phyloP scores from a whole-genome alignment of 2,888 invertebrate genomes.

The Hirtodrosophila cameraria region DNA sequence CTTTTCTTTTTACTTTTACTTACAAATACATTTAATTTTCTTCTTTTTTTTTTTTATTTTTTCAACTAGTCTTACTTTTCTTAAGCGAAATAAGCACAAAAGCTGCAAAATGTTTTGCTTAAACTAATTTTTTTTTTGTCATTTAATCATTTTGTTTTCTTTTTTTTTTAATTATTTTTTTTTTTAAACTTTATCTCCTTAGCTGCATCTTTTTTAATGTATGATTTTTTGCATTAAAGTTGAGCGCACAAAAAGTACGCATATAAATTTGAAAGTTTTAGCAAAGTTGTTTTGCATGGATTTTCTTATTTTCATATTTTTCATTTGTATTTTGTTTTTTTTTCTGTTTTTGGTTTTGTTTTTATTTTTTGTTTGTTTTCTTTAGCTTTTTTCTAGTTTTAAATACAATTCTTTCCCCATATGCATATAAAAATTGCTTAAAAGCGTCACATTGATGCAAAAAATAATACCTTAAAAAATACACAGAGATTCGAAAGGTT shows the following conservation, averaged over 20 bases:
- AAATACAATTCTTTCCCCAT: conserved; percentile 65
- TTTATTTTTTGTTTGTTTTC: conserved; percentile 30
- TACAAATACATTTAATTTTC: conserved; percentile 61
- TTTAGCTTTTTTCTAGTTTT: conserved; percentile 56
- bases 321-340: conserved; percentile 35
- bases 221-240: conserved; percentile 71
- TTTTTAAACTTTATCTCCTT: conserved; percentile 43
- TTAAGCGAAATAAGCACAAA: conserved; percentile 80
- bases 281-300: conserved; percentile 59
- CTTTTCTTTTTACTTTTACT: conserved; percentile 55
- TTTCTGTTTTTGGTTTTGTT: conserved; percentile 36
- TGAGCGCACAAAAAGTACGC: conserved; percentile 72
- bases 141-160: conserved; percentile 42
- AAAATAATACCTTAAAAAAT: conserved; percentile 78
- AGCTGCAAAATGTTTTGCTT: conserved; percentile 80
- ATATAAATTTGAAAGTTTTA: conserved; percentile 72
- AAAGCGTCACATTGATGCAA: conserved; percentile 79
- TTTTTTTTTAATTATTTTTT: conserved; percentile 40
- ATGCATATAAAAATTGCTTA: conserved; percentile 74
- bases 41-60: conserved; percentile 43
- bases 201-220: conserved; percentile 68
- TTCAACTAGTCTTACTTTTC: conserved; percentile 79
- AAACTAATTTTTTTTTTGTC: conserved; percentile 66
- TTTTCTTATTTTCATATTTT: conserved; percentile 25
- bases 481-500: conserved; percentile 63